Evolutionary conservation across 2,888 invertebrate genomes (phyloP), one percentile per base, ranked within the genome.

Genomic region (Tiphia femorata): DNA sequence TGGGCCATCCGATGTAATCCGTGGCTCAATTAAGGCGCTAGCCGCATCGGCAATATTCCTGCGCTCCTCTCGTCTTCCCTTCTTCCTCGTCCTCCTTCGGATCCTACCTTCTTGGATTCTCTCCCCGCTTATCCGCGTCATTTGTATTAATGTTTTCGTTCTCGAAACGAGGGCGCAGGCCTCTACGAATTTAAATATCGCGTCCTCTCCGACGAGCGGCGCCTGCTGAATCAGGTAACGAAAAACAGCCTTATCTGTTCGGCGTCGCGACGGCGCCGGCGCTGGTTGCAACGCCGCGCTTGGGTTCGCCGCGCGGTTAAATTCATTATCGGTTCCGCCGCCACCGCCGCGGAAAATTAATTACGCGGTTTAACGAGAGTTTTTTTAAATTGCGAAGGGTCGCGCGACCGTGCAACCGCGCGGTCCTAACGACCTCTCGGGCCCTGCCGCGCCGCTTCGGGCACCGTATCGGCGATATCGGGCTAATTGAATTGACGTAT

Each of bases 331-430:
- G 49, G 50, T 51, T 40, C 50, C 50, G 23, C 7, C 16, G 23
- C 14, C 20, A 20, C 30, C 38, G 49, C 47, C 41, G 44, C 47
- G 53, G 2, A 19, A 20, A 59, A 70, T 69, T 70, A 66, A 70
- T 68, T 69, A 70, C 47, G 54, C 54, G 52, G 49, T 49, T 67
- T 62, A 62, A 64, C 56, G 62, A 69, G 62, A 51, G 49, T 62
- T 69, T 70, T 64, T 58, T 57, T 47, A 54, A 58, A 52, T 21
- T n/a, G 43, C 23, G 29, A 29, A 51, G 16, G 27, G 14, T 16
- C 35, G 8, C 30, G 23, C 40, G 25, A 30, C 29, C 10, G 14
- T 33, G 37, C 52, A 50, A 49, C 49, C 50, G 61, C 49, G 51
- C 55, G 52, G 43, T 38, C 54, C 56, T 62, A 62, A 67, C 58